These are phyloP conservation scores for Portevinia maculata DNA, from an alignment of 2,888 invertebrate species.

Conservation along the genomic window DNA sequence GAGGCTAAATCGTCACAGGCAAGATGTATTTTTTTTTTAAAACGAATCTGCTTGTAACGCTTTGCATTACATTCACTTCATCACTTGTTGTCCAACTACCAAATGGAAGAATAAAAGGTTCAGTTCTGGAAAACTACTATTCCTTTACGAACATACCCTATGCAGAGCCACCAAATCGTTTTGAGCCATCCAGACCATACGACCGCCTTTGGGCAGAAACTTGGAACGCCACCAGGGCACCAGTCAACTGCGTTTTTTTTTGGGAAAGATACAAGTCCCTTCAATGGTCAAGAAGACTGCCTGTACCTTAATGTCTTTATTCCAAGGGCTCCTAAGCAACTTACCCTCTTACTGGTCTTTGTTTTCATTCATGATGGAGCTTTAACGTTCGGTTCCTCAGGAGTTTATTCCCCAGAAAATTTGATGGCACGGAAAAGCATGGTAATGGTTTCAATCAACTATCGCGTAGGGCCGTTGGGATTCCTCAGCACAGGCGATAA, in stretches of 20 bases:
- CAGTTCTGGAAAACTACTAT: conserved; percentile 80
- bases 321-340: conserved; percentile 78
- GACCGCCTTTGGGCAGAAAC: conserved; percentile 66
- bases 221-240: conserved; percentile 83
- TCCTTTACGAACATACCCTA: conserved; percentile 87
- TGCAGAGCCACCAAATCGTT: conserved; percentile 86
- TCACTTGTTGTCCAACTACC: conserved; percentile 56
- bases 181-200: conserved; percentile 81
- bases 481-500: conserved; percentile 89
- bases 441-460: conserved; percentile 87
- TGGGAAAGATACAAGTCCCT: conserved; percentile 34
- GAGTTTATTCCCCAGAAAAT: conserved; percentile 84
- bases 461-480: conserved; percentile 87
- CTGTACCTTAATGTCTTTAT: conserved; percentile 86
- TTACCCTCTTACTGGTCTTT: conserved; percentile 84
- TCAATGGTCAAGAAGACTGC: conserved; percentile 85
- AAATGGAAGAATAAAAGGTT: conserved; percentile 74
- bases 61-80: neutral
- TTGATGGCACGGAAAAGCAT: conserved; percentile 85
- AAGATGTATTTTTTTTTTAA: conserved; percentile 14
- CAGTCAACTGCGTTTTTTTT: conserved; percentile 72
- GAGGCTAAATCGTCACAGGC: neutral
- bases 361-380: conserved; percentile 88
- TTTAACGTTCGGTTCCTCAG: conserved; percentile 86
- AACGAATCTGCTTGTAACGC: conserved; percentile 6